A percentile compares a stretch with the other conserved stretches of the same genome.
These are phyloP conservation scores for Picathartes gymnocephalus DNA, from an alignment of 2,113 vertebrate genomes.

Conservation along the genomic window DNA sequence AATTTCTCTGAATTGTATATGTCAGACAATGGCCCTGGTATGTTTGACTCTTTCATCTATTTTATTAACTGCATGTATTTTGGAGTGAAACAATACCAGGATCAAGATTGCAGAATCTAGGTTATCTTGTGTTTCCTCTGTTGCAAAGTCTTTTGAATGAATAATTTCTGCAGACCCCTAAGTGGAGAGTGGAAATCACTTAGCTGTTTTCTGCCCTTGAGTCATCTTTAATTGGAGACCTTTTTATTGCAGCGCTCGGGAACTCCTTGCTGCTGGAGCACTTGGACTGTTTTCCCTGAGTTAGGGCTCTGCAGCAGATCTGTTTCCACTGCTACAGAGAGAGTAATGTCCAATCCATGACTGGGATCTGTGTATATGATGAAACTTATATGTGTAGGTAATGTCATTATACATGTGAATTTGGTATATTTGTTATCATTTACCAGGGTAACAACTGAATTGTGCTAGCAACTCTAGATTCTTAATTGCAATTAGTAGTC, in stretches of 20 bases:
- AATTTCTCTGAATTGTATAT: not conserved
- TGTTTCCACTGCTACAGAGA: not conserved
- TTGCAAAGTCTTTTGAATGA: not conserved
- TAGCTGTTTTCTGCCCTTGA: not conserved
- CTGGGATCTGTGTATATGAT: not conserved
- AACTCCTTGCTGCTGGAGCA: not conserved
- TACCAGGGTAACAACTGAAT: not conserved
- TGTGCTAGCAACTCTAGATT: not conserved
- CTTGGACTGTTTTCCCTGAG: not conserved
- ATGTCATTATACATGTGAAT: not conserved
- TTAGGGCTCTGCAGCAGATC: not conserved
- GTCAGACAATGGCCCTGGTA: not conserved
- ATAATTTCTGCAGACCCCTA: not conserved
- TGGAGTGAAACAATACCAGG: not conserved
- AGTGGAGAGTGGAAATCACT: slow-evolving; percentile 1
- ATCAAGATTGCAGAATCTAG: not conserved
- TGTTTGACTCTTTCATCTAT: not conserved
- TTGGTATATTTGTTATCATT: not conserved
- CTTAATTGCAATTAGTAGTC: not conserved
- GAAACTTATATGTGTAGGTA: not conserved
- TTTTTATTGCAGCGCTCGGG: not conserved
- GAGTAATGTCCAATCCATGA: not conserved
- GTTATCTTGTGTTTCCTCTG: not conserved
- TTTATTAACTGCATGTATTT: not conserved
- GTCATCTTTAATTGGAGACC: slow-evolving; percentile 14